Base-by-base conservation (phyloP, 2,888 invertebrate species). In the Lapara coniferarum region DNA sequence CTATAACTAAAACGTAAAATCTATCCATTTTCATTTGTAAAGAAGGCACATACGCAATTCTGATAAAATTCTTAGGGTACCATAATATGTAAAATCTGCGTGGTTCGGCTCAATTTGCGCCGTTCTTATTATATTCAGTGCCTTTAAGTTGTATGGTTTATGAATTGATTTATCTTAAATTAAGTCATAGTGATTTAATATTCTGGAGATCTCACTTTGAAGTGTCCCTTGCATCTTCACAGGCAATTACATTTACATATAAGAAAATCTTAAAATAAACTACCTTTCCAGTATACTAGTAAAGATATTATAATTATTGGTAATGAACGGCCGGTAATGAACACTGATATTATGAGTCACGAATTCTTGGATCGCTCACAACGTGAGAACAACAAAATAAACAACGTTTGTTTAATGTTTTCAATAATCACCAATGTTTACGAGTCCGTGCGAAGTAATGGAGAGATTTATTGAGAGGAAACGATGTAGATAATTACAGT, bases 321-420 rank as follows among this genome's bases (percentile, higher is more conserved):
- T 37, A 37, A 37, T 37, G 37, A 4, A 37, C 37, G 37, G 37
- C 5, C 4, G 37, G 5, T 37, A 49, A 46, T 49, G 49, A 63
- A 49, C 49, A 63, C 19, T 49, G 19, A 46, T 16, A 12, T 12
- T n/a, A 46, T 63, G 63, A 46, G 49, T 63, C 46, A 63, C 19
- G 46, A 19, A 63, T 63, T 63, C 46, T 19, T 16, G 2, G 13
- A 13, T 19, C 63, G 46, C 63, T 19, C 57, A 57, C 10, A 37
- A 19, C 46, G 19, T 44, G 58, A n/a, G 13, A 19, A 19, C 19
- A 63, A 13, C 46, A 63, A 19, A 25, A 63, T 63, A 63, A 63
- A 63, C 63, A 63, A 49, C 16, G 19, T 46, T 19, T 63, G 63
- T 63, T 63, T 63, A 63, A 49, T 59, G 59, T 59, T 63, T 19